phyloP scores from a whole-genome alignment of 2,888 invertebrate species.

The Clanis bilineata region DNA sequence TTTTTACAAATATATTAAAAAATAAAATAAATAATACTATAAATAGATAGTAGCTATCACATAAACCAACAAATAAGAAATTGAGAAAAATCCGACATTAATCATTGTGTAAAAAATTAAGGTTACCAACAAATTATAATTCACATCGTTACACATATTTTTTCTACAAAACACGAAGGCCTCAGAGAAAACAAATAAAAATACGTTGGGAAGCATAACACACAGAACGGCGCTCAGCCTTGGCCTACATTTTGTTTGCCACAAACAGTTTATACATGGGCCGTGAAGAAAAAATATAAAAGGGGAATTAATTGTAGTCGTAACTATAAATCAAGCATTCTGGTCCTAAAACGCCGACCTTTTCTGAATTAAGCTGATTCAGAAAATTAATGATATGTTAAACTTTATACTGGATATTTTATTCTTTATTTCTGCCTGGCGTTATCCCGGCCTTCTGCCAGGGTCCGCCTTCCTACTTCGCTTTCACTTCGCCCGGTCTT shows the following conservation, averaged over 20 bases:
- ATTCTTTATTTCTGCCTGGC: too few relatives aligned
- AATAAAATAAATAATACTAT: too few relatives aligned
- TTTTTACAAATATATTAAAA: too few relatives aligned
- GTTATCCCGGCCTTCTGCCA: too few relatives aligned
- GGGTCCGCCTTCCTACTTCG: too few relatives aligned
- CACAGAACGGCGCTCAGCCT: constrained; percentile 28
- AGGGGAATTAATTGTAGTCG: constrained; percentile 14
- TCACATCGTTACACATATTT: constrained; percentile 7
- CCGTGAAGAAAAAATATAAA: constrained; percentile 25
- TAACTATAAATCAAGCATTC: neutral
- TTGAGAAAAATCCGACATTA: neutral
- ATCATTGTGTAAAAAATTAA: neutral
- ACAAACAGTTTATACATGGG: constrained; percentile 32
- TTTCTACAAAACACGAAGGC: constrained; percentile 13
- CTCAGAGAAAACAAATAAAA: constrained; percentile 36
- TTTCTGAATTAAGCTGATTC: neutral
- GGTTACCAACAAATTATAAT: constrained; percentile 4
- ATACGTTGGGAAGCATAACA: constrained; percentile 27
- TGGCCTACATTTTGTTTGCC: constrained; percentile 35
- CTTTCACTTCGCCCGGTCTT: too few relatives aligned
- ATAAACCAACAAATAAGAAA: too few relatives aligned
- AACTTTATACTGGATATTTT: too few relatives aligned
- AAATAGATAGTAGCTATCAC: too few relatives aligned
- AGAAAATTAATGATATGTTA: too few relatives aligned
- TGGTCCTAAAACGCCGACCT: neutral